Conservation (phyloP, 1,140 invertebrate genomes). For the Aphis gossypii region DNA sequence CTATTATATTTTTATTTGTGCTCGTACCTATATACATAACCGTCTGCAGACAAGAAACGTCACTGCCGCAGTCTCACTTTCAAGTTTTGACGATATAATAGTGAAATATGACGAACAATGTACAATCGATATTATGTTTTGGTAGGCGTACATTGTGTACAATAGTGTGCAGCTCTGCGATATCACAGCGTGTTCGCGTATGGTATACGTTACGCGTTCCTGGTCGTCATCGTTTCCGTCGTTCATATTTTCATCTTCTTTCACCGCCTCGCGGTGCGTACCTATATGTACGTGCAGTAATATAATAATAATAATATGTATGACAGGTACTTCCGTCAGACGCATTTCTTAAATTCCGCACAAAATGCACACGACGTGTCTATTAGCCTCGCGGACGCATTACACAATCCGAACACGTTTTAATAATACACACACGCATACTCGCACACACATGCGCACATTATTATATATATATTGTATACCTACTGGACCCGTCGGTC, state of each 20-base stretch:
- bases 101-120: background rate
- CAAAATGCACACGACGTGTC: background rate
- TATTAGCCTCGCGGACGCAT: background rate
- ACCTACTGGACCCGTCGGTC: background rate
- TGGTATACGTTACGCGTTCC: background rate
- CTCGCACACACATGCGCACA: background rate
- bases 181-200: background rate
- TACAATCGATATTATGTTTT: background rate
- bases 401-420: constrained; percentile 15
- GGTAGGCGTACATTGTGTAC: too few relatives aligned
- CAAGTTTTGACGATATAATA: background rate
- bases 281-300: background rate
- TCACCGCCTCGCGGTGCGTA: background rate
- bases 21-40: background rate
- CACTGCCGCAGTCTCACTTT: background rate
- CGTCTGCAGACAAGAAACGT: background rate
- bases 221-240: background rate
- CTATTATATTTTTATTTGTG: background rate
- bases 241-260: background rate
- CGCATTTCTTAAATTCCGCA: background rate
- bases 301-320: background rate
- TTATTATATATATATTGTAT: background rate
- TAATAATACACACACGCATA: background rate
- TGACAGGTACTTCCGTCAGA: constrained; percentile 15
- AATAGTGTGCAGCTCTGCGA: background rate